A percentile compares a stretch with the other conserved stretches of the same genome.
phyloP scores from a whole-genome alignment of 2,888 invertebrate genomes.

The Phragmatobia fuliginosa region DNA sequence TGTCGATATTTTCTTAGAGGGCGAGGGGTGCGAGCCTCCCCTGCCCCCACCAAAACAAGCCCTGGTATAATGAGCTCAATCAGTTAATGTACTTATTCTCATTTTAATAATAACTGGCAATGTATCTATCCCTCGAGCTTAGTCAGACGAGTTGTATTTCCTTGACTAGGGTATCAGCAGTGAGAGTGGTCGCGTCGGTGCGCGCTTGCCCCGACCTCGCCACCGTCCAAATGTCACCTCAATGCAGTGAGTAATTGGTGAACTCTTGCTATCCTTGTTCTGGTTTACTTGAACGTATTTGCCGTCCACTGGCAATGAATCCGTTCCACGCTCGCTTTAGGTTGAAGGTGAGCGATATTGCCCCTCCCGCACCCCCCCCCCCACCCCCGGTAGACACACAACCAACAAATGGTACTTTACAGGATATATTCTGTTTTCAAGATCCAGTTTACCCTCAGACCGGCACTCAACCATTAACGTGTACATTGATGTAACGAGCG shows the following conservation, averaged over 20 bases:
- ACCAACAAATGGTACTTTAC: background rate
- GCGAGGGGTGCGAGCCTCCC: no score
- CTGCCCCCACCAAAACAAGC: no score
- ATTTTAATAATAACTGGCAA: background rate
- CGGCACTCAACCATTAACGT: no score
- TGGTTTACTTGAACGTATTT: constrained; percentile 26
- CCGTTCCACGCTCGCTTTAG: background rate
- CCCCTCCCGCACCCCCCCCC: background rate
- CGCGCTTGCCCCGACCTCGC: constrained; percentile 16
- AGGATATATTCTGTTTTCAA: background rate
- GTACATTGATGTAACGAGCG: no score
- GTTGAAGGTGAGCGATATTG: background rate
- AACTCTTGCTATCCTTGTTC: constrained; percentile 44
- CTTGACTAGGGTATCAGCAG: background rate
- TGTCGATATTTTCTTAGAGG: no score
- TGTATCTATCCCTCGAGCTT: background rate
- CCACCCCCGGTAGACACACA: background rate
- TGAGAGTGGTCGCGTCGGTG: background rate
- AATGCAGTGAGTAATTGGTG: constrained; percentile 15
- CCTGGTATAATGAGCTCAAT: no score
- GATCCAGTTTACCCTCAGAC: background rate
- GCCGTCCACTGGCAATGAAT: background rate
- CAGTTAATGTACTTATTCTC: no score
- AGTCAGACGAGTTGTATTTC: background rate
- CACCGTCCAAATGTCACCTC: constrained; percentile 16